A percentile compares a stretch with the other conserved stretches of the same genome.
phyloP scores from a whole-genome alignment of 2,797 vertebrate species.

The Darevskia mixta region DNA sequence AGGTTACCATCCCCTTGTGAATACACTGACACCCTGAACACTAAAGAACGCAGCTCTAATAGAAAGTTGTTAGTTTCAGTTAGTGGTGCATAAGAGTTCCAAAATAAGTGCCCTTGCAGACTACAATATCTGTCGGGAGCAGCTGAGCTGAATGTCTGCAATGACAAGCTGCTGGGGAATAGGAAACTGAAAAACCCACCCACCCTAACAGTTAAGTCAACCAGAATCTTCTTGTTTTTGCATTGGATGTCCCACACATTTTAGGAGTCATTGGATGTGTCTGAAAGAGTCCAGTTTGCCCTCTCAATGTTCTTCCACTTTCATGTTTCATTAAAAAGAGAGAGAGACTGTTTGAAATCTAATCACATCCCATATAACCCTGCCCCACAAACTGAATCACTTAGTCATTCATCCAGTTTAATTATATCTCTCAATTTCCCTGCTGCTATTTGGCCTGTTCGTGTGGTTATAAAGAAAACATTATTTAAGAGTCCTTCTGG shows the following conservation, averaged over 20 bases:
- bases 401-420: constrained; percentile 65
- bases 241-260: background rate
- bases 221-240: background rate
- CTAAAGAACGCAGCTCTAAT: background rate
- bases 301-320: background rate
- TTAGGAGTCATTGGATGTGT: background rate
- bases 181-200: constrained; percentile 5
- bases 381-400: constrained; percentile 37
- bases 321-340: constrained; percentile 9
- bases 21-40: background rate
- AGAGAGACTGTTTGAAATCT: constrained; percentile 52
- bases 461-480: constrained; percentile 63
- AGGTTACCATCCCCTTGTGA: background rate
- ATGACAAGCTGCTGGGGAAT: background rate
- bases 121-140: background rate
- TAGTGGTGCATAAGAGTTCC: background rate
- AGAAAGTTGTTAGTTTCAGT: background rate
- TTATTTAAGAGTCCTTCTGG: constrained; percentile 62
- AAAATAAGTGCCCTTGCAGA: background rate
- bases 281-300: background rate
- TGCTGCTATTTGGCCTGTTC: constrained; percentile 64
- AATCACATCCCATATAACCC: constrained; percentile 57
- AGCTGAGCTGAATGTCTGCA: background rate
- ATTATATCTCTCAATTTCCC: constrained; percentile 61
- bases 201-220: background rate